Base-by-base conservation (phyloP, 2,888 invertebrate genomes). In the Tinea semifulvella region DNA sequence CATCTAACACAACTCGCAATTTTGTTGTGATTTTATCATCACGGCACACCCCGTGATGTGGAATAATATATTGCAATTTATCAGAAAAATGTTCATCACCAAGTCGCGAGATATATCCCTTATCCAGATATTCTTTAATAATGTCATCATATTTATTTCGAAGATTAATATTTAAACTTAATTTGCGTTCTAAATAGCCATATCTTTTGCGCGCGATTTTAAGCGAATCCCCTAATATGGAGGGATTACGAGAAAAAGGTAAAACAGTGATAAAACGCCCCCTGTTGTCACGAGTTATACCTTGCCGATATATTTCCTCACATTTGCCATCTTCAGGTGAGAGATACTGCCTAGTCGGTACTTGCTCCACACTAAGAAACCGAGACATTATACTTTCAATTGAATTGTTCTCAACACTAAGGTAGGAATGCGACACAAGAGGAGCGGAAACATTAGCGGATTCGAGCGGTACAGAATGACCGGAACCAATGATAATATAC, bases 171-270 rank as follows among this genome's bases (percentile, higher is more conserved):
- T 25, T 26, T 2, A 11, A 6, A 13, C 6, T 2, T 25, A 43
- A 43, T 43, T 49, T 49, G 7, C 47, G 25, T 42, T 52, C 50
- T 1, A 50, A 42, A 20, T 39, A 47, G n/a, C 43, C 17, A 39
- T 47, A 52, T 3, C 49, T 43, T 10, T 14, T 11, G 7, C 14
- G 2, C 1, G 48, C 49, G 11, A 31, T 22, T 1, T 40, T 40
- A 10, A 20, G 31, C 5, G 50, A 50, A 35, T 50, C 46, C 10
- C 50, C 51, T 4, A 50, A 28, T 1, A 28, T 25, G 16, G 17
- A 48, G 3, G 35, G 26, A 19, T 50, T 48, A 2, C 31, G 39
- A 8, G 36, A 26, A 35, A 52, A 50, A 1, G 49, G 50, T n/a
- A 52, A 31, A 2, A 42, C 43, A 14, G 48, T 47, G 3, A 28